Conservation (phyloP, 2,797 vertebrate species). For the Anas flavirostris region DNA sequence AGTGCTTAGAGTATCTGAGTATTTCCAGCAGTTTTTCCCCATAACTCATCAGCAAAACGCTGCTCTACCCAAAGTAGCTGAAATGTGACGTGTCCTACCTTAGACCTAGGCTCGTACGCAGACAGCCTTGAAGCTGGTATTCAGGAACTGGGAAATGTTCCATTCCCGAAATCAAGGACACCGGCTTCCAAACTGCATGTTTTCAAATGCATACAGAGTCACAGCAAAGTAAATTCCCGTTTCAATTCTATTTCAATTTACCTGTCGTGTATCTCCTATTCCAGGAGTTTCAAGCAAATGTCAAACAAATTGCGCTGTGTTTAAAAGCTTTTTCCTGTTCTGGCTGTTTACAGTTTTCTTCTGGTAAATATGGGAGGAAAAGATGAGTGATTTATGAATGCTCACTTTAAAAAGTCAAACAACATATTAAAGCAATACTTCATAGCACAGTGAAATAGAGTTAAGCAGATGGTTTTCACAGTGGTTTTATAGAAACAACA, state of each 20-base stretch:
- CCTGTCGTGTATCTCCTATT: neutral
- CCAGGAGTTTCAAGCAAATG: neutral
- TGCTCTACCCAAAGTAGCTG: neutral
- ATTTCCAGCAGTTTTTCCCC: neutral
- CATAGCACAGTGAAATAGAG: neutral
- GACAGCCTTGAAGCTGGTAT: neutral
- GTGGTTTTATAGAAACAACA: constrained; percentile 7
- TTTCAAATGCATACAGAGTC: neutral
- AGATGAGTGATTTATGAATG: constrained; percentile 25
- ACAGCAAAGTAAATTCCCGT: neutral
- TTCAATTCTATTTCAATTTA: neutral
- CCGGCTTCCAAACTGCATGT: neutral
- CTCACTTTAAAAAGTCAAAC: constrained; percentile 33
- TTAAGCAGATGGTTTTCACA: neutral
- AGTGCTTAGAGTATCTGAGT: neutral
- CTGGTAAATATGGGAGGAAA: constrained; percentile 16
- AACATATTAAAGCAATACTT: constrained; percentile 59
- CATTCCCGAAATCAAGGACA: neutral
- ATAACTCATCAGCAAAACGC: neutral
- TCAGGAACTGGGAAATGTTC: neutral
- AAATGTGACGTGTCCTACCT: neutral
- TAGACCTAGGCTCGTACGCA: accelerated
- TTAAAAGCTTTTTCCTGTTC: constrained; percentile 3
- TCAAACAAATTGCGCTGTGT: neutral
- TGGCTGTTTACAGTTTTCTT: constrained; percentile 18